phyloP scores from a whole-genome alignment of 2,113 vertebrate genomes.

The Syngnathoides biaculeatus region DNA sequence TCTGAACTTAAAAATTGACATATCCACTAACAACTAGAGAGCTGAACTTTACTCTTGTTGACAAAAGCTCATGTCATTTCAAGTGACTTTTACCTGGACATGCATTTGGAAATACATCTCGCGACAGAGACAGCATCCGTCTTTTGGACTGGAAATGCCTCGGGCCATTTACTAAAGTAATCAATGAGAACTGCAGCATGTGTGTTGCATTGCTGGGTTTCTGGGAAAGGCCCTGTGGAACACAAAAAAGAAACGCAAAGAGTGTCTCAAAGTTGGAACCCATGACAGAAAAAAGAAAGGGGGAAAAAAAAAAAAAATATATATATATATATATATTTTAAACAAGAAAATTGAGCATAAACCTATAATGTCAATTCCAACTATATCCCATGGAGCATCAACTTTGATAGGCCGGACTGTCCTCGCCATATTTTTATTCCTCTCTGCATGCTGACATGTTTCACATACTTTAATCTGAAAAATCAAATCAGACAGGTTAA shows the following conservation, averaged over 20 bases:
- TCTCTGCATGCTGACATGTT: slow-evolving; percentile 82
- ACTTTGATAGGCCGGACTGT: slow-evolving; percentile 77
- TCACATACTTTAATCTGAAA: slow-evolving; percentile 87
- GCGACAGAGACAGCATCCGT: slow-evolving; percentile 78
- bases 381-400: slow-evolving; percentile 83
- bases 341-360: slow-evolving; percentile 7
- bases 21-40: not conserved
- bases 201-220: slow-evolving; percentile 74
- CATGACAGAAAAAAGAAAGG: too few species aligned
- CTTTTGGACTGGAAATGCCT: slow-evolving; percentile 80
- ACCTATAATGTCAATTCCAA: slow-evolving; percentile 82
- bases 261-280: not conserved
- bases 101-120: slow-evolving; percentile 76
- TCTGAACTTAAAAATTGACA: too few species aligned
- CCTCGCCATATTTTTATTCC: slow-evolving; percentile 75
- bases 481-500: not conserved
- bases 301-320: too few species aligned
- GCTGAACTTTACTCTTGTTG: not conserved
- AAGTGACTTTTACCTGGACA: slow-evolving; percentile 76
- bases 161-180: slow-evolving; percentile 87
- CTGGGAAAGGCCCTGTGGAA: slow-evolving; percentile 80
- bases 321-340: too few species aligned
- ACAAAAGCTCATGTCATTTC: not conserved
- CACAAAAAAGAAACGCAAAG: not conserved
- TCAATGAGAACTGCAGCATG: slow-evolving; percentile 76